A percentile compares a stretch with the other conserved stretches of the same genome.
phyloP scores from a whole-genome alignment of 2,113 vertebrate species.

The Lutjanus erythropterus region DNA sequence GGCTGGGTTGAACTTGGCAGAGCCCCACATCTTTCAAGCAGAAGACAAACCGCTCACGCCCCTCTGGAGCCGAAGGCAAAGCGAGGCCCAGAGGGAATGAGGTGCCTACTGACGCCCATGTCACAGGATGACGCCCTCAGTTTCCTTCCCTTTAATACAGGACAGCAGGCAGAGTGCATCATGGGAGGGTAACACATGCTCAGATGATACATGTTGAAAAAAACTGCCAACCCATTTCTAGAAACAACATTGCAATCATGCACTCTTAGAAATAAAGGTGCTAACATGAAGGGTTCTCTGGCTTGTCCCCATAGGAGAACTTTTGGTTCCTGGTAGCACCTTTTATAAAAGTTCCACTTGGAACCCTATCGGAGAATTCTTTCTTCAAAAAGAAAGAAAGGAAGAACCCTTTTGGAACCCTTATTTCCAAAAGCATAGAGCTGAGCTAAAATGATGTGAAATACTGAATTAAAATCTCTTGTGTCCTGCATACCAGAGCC shows the following conservation, averaged over 20 bases:
- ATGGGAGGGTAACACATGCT: slow-evolving; percentile 36
- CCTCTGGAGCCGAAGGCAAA: slow-evolving; percentile 67
- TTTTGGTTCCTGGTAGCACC: too few relatives aligned
- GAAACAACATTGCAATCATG: neutral
- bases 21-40: slow-evolving; percentile 58
- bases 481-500: slow-evolving; percentile 66
- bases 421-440: too few relatives aligned
- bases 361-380: too few relatives aligned
- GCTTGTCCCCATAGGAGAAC: too few relatives aligned
- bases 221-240: neutral
- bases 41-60: slow-evolving; percentile 71
- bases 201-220: slow-evolving; percentile 33
- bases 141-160: slow-evolving; percentile 68
- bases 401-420: too few relatives aligned
- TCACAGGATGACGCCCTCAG: slow-evolving; percentile 67
- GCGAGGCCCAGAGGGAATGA: slow-evolving; percentile 68
- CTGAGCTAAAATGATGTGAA: slow-evolving; percentile 26
- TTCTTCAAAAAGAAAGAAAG: too few relatives aligned
- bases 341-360: too few relatives aligned
- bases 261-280: too few relatives aligned
- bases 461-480: slow-evolving; percentile 46
- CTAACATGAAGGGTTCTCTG: too few relatives aligned
- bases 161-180: slow-evolving; percentile 58
- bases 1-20: slow-evolving; percentile 72
- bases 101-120: slow-evolving; percentile 71